Evolutionary conservation across 2,797 vertebrate species (phyloP).

Genomic region (Galaxias olidus): DNA sequence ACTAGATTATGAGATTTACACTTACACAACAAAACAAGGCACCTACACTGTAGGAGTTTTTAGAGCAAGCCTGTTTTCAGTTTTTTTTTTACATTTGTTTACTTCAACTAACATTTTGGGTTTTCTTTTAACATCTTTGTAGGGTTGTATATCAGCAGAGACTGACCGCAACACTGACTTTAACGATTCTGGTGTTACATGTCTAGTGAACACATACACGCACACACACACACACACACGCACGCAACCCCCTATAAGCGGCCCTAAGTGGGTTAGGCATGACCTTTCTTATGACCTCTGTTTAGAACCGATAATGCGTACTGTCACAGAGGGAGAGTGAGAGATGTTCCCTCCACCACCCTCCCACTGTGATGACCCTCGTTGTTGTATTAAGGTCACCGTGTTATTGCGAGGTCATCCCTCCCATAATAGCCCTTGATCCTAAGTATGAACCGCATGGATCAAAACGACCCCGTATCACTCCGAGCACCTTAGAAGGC

Average conservation of each 20-base stretch:
- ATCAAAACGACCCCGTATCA: too few species aligned
- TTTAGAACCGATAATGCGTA: slow-evolving; percentile 34
- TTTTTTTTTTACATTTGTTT: slow-evolving; percentile 50
- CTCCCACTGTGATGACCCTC: slow-evolving; percentile 55
- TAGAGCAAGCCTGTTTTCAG: slow-evolving; percentile 43
- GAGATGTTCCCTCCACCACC: slow-evolving; percentile 14
- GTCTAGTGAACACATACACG: too few species aligned
- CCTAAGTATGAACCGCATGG: too few species aligned
- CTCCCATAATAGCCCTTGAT: slow-evolving; percentile 41
- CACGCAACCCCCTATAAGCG: neutral
- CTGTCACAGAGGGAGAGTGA: slow-evolving; percentile 31
- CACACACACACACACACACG: too few species aligned
- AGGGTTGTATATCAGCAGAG: slow-evolving; percentile 45
- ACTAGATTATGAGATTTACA: slow-evolving; percentile 40
- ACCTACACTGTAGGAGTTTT: slow-evolving; percentile 44
- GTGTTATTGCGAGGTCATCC: slow-evolving; percentile 65
- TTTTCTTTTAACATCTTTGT: slow-evolving; percentile 32
- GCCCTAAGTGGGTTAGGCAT: slow-evolving; percentile 39
- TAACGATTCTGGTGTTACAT: slow-evolving; percentile 25
- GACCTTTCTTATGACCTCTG: slow-evolving; percentile 10
- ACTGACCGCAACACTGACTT: slow-evolving; percentile 35
- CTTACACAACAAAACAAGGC: slow-evolving; percentile 56
- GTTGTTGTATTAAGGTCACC: slow-evolving; percentile 36
- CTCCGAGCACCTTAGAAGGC: too few species aligned
- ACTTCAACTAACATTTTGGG: slow-evolving; percentile 34